phyloP scores from a whole-genome alignment of 2,797 vertebrate species.

The Hyperoplus immaculatus region DNA sequence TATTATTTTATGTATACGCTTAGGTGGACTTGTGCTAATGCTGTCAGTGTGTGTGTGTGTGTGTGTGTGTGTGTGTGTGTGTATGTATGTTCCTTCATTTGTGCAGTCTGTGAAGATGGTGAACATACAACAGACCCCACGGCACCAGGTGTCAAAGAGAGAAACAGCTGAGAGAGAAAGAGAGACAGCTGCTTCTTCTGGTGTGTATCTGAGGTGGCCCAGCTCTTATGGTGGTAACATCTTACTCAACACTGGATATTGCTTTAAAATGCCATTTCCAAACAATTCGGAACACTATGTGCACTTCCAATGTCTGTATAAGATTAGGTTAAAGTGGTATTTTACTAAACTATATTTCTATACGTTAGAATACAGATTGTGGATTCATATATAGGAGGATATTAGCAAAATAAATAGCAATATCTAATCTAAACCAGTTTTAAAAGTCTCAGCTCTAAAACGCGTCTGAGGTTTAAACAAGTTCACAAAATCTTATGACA shows the following conservation, averaged over 20 bases:
- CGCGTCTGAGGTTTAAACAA: neutral
- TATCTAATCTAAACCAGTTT: neutral
- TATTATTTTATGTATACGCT: conserved; percentile 27
- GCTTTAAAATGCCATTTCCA: conserved; percentile 9
- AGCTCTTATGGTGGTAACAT: conserved; percentile 24
- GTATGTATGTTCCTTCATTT: conserved; percentile 47
- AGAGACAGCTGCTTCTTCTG: conserved; percentile 73
- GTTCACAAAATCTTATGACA: neutral
- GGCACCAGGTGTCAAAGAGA: conserved; percentile 79
- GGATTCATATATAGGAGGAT: neutral
- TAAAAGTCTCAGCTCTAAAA: neutral
- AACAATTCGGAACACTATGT: neutral
- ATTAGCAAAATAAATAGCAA: neutral
- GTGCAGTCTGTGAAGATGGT: conserved; percentile 29
- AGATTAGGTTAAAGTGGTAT: conserved; percentile 1
- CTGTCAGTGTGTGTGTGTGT: conserved; percentile 15
- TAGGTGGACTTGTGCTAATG: conserved; percentile 14
- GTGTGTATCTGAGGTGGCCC: conserved; percentile 61
- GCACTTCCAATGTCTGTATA: neutral
- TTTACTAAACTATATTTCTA: neutral
- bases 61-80: conserved; percentile 32
- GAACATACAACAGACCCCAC: conserved; percentile 63
- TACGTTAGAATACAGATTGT: neutral
- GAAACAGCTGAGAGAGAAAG: conserved; percentile 78
- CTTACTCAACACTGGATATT: conserved; percentile 28